Evolutionary conservation across 2,888 invertebrate genomes (phyloP).

Genomic region (Dynastes tityus): DNA sequence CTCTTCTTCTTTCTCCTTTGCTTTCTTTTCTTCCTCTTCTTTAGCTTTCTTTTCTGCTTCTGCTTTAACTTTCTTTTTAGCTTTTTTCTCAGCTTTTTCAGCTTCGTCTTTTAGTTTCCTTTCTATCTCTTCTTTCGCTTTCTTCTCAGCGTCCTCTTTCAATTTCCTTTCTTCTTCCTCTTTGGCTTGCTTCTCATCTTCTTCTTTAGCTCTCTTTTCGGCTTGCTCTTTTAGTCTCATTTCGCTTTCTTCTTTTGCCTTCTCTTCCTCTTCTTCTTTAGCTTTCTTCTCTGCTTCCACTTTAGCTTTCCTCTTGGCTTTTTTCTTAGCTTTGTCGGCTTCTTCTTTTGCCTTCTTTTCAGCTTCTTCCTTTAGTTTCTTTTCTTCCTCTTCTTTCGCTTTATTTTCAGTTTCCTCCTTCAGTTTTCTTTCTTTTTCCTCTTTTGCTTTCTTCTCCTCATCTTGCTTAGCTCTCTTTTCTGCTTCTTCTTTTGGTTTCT

Average conservation of each 20-base stretch:
- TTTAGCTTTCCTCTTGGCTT: constrained; percentile 54
- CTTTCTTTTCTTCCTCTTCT: constrained; percentile 63
- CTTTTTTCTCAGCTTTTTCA: constrained; percentile 51
- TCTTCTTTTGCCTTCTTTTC: constrained; percentile 53
- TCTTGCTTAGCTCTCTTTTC: constrained; percentile 54
- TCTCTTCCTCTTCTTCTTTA: constrained; percentile 49
- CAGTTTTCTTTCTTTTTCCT: constrained; percentile 43
- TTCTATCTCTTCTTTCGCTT: constrained; percentile 58
- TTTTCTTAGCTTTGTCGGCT: constrained; percentile 40
- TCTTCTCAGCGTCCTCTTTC: constrained; percentile 54
- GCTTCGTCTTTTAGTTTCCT: constrained; percentile 55
- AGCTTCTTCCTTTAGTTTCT: constrained; percentile 65
- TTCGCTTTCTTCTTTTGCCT: constrained; percentile 51
- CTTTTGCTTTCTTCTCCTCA: constrained; percentile 62
- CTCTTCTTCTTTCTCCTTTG: constrained; percentile 52
- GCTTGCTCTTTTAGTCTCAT: constrained; percentile 51
- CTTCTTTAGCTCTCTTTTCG: constrained; percentile 62
- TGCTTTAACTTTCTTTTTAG: constrained; percentile 55
- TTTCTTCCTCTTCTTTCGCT: constrained; percentile 54
- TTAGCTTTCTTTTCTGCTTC: constrained; percentile 64
- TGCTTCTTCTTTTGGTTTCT: constrained; percentile 63
- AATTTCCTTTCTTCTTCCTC: constrained; percentile 59
- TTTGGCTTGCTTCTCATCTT: constrained; percentile 60
- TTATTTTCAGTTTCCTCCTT: too few relatives aligned
- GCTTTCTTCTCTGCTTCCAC: constrained; percentile 52